Base-by-base conservation (phyloP, 2,797 vertebrate species). In the Tragopan temminckii region DNA sequence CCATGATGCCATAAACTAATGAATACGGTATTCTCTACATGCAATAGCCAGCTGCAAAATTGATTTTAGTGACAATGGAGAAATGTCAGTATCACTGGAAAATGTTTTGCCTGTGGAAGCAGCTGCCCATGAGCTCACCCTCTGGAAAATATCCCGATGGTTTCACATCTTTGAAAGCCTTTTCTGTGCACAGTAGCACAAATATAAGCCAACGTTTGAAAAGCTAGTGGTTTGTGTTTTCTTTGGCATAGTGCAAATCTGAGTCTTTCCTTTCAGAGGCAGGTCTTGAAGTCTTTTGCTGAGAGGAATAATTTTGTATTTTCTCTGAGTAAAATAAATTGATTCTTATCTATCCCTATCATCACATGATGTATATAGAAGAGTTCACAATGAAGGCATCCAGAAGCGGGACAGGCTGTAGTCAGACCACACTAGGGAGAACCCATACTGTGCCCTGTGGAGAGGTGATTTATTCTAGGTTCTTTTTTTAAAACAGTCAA, bases 121-220 rank as follows among this genome's bases (percentile, higher is more conserved):
- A 76, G 96, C 96, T 92, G 81, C 93, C 97, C 86, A 79, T 98
- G 98, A 98, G 97, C 97, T 98, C 98, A 98, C 94, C 89, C 90
- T 90, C 97, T 98, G 98, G 98, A 98, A 70, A 75, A 90, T 90
- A 81, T 97, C 97, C 97, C 94, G 40, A 80, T 94, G 96, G 97
- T 97, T 95, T 95, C 81, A 89, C 94, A 95, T 88, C 85, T 93
- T 93, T 93, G 84, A 91, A 87, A 94, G 89, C 69, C 95, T 96
- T 96, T 97, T 91, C 95, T 88, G 87, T 92, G 94, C 97, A 98
- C 98, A 97, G 98, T 98, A 98, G 98, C 98, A 48, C 57, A 82
- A 95, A 96, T 91, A 83, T 76, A 94, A 96, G 97, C 96, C 97
- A 98, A 96, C 72, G 43, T 77, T 97, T 97, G 96, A 96, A 97